Evolutionary conservation across 2,888 invertebrate genomes (phyloP).

Genomic region (Sinelater perroti): DNA sequence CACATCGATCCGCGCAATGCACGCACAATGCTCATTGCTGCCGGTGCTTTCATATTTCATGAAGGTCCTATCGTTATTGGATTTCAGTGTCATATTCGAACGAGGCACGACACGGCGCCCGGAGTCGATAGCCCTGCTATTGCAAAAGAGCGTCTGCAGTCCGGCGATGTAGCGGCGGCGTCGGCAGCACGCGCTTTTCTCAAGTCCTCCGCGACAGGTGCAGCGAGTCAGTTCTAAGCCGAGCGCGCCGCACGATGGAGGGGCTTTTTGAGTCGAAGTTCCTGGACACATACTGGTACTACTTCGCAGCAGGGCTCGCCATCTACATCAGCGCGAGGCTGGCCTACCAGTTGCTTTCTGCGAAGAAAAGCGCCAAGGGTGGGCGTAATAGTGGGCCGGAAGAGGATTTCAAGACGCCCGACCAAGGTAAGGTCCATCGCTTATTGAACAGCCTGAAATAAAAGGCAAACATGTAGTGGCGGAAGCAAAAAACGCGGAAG

Average conservation of each 20-base stretch:
- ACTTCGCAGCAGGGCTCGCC: slow-evolving; percentile 52
- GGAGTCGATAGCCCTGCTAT: too few relatives aligned
- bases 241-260: too few relatives aligned
- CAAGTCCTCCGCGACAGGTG: too few relatives aligned
- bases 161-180: too few relatives aligned
- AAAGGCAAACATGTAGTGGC: too few relatives aligned
- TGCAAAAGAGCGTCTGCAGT: too few relatives aligned
- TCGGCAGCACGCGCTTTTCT: too few relatives aligned
- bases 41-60: slow-evolving; percentile 6
- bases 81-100: slow-evolving; percentile 7
- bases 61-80: background rate
- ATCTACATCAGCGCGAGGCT: slow-evolving; percentile 44
- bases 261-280: slow-evolving; percentile 44
- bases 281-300: slow-evolving; percentile 57
- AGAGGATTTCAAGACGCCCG: slow-evolving; percentile 33
- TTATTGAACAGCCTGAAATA: too few relatives aligned
- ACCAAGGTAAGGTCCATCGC: slow-evolving; percentile 36
- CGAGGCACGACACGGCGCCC: too few relatives aligned
- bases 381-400: slow-evolving; percentile 24
- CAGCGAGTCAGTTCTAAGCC: background rate
- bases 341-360: background rate
- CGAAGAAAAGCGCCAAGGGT: background rate
- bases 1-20: slow-evolving; percentile 7
- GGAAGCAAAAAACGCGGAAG: background rate
- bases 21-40: slow-evolving; percentile 7